Evolutionary conservation across 2,113 vertebrate genomes (phyloP), one percentile per base, ranked within the genome.

Genomic region (Marmota flaviventris): DNA sequence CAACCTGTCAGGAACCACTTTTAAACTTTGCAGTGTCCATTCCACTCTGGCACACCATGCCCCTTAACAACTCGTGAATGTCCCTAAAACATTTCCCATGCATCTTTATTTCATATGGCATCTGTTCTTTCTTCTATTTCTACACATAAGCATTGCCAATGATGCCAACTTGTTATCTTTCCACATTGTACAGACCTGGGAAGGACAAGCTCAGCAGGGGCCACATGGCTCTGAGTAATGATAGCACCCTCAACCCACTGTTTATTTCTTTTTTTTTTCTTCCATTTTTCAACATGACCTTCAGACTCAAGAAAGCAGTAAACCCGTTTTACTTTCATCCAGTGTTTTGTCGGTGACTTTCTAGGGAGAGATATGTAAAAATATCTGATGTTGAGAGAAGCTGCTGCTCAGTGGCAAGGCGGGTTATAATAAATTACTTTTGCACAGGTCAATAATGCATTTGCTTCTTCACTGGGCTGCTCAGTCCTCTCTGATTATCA

Each of bases 171-270:
- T 56, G 85, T 51, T 45, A 56, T 81, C 1, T 32, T 56, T 95
- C 63, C 39, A 58, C 77, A n/a, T 81, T 85, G 56, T 63, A 32
- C 45, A 48, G 65, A n/a, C n/a, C 16, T 32, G 32, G 67, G 63
- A 84, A 53, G 67, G 20, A 29, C 73, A 5, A 14, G 1, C 37
- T 84, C 73, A 61, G 75, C 18, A 67, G 39, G 37, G 22, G 72
- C n/a, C 2, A 10, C 56, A 5, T 61, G 67, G 56, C 14, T 37
- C 12, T 3, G 2, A 6, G 69, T 69, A 32, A 78, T 27, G 8
- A 67, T 16, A 20, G 32, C 11, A 39, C 39, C 25, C 12, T 34
- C 4, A 5, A 24, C 4, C 1, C 2, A 2, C 13, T 20, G 3
- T 61, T 37, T 32, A 11, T 32, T 83, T 42, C 51, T 39, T 61